Evolutionary conservation across 2,888 invertebrate genomes (phyloP).

Genomic region (Amphimallon solstitiale): DNA sequence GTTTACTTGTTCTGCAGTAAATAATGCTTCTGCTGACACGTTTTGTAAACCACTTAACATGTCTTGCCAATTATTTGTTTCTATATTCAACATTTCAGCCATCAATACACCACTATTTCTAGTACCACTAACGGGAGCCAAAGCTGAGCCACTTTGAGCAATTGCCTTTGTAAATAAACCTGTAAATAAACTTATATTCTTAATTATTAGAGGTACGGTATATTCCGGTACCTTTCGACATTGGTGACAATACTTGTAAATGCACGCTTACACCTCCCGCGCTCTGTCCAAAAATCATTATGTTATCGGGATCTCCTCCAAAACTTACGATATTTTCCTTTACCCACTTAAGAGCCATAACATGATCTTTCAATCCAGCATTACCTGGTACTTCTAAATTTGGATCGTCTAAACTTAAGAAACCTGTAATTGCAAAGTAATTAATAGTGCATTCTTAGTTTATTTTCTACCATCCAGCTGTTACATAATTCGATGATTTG

Average conservation of each 20-base stretch:
- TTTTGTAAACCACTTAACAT: conserved; percentile 39
- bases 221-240: conserved; percentile 53
- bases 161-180: conserved; percentile 28
- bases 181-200: background rate
- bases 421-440: conserved; percentile 42
- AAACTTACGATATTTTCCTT: background rate
- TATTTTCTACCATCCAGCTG: too few species aligned
- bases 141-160: conserved; percentile 22
- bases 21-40: conserved; percentile 8
- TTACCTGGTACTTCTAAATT: conserved; percentile 6
- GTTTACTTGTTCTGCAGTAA: background rate
- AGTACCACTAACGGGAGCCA: background rate
- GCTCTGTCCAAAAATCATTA: conserved; percentile 1
- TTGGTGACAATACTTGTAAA: background rate
- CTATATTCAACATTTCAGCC: conserved; percentile 36
- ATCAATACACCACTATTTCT: conserved; percentile 37
- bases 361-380: background rate
- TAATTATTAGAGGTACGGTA: conserved; percentile 59
- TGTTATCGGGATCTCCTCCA: conserved; percentile 10
- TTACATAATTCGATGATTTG: too few species aligned
- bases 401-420: background rate
- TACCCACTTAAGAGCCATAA: conserved; percentile 10
- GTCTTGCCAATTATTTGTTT: conserved; percentile 18
- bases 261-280: background rate
- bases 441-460: too few species aligned